phyloP scores from a whole-genome alignment of 2,797 vertebrate species.

The Gobionotothen gibberifrons region DNA sequence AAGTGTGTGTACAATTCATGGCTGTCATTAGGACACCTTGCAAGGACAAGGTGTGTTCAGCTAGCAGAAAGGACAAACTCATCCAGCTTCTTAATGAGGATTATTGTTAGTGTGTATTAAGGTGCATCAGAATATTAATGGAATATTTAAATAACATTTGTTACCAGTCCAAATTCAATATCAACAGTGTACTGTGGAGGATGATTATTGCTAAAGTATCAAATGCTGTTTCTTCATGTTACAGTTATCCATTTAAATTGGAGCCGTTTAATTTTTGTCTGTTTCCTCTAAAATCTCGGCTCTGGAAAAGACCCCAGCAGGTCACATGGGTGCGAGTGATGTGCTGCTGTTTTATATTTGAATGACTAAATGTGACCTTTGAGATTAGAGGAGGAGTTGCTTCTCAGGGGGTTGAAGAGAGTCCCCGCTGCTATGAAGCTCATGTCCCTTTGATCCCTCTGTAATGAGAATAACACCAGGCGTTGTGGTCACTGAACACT shows the following conservation, averaged over 20 bases:
- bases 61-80: constrained; percentile 47
- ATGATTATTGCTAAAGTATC: constrained; percentile 26
- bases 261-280: background rate
- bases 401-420: constrained; percentile 77
- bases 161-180: constrained; percentile 25
- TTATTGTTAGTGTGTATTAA: constrained; percentile 35
- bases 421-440: constrained; percentile 79
- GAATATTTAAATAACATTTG: constrained; percentile 31
- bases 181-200: constrained; percentile 23
- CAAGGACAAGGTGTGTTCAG: too few species aligned
- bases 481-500: constrained; percentile 81
- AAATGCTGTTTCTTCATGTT: constrained; percentile 9
- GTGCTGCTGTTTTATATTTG: constrained; percentile 81
- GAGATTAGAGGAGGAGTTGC: constrained; percentile 80
- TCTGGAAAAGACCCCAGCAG: constrained; percentile 41
- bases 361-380: constrained; percentile 85
- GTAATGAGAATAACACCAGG: constrained; percentile 83
- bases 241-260: background rate
- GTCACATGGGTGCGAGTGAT: constrained; percentile 59
- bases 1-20: constrained; percentile 26
- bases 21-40: constrained; percentile 37
- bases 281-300: constrained; percentile 31
- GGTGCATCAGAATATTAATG: constrained; percentile 24
- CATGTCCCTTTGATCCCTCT: constrained; percentile 81
- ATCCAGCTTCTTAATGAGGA: constrained; percentile 28